Percentiles rank a stretch among this genome's conserved stretches.
These are phyloP conservation scores for Pterois miles DNA, from an alignment of 2,797 vertebrate species.

Conservation along the genomic window DNA sequence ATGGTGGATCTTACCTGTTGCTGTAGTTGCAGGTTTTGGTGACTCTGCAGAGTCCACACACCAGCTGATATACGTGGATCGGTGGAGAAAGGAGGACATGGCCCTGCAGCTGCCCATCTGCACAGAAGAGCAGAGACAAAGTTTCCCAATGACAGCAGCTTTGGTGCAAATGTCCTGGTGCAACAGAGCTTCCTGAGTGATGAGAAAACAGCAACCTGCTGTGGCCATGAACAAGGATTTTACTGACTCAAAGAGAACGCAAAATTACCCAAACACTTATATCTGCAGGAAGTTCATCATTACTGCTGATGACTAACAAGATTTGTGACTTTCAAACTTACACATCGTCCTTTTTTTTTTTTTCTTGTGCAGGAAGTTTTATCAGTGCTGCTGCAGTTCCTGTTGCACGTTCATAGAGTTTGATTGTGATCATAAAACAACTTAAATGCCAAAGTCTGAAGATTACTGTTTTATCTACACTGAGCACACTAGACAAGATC, in stretches of 20 bases:
- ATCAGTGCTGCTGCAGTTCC: background rate
- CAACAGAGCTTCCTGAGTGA: background rate
- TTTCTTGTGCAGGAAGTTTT: background rate
- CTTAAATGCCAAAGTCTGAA: background rate
- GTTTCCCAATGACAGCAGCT: background rate
- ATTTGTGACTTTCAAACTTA: background rate
- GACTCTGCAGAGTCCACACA: slow-evolving; percentile 18
- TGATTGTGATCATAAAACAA: background rate
- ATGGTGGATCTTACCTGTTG: slow-evolving; percentile 14
- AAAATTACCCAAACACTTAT: background rate
- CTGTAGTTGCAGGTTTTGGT: background rate
- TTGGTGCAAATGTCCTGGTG: slow-evolving; percentile 1
- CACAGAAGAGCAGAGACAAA: slow-evolving; percentile 19
- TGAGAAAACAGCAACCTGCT: background rate
- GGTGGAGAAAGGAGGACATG: background rate
- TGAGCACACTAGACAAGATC: background rate
- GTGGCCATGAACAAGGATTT: background rate
- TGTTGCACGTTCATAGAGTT: background rate
- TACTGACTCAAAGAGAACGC: background rate
- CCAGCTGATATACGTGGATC: slow-evolving; percentile 43
- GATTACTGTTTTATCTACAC: background rate
- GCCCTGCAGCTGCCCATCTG: slow-evolving; percentile 33
- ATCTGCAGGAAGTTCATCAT: background rate
- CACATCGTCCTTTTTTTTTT: background rate
- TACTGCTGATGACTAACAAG: background rate